Conservation (phyloP, 2,113 vertebrate species). For the Tetrao urogallus region DNA sequence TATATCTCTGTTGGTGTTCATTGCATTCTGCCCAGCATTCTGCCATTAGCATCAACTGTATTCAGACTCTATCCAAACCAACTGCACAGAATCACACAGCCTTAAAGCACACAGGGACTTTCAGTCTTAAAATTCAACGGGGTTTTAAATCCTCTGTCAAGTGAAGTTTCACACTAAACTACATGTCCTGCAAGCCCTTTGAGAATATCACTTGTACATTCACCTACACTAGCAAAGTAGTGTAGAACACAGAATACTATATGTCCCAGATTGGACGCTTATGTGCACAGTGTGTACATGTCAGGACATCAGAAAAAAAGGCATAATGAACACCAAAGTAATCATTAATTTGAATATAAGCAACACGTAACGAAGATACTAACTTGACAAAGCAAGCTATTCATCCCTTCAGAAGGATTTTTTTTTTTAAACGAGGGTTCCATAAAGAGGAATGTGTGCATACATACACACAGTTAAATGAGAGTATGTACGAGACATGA, state of each 20-base stretch:
- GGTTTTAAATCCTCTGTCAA: background rate
- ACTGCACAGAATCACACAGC: background rate
- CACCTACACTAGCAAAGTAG: background rate
- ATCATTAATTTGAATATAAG: background rate
- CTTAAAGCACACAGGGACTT: background rate
- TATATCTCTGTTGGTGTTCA: background rate
- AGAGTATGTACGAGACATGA: background rate
- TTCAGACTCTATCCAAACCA: background rate
- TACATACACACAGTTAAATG: fast-evolving
- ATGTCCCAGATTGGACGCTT: background rate
- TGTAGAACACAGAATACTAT: background rate
- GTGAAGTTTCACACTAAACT: background rate
- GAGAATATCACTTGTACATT: background rate
- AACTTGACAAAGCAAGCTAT: background rate
- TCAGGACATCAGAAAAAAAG: background rate
- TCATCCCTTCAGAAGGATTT: background rate
- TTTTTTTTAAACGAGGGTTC: background rate
- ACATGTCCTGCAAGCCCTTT: background rate
- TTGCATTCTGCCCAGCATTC: background rate
- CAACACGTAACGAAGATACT: background rate
- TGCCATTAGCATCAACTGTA: background rate
- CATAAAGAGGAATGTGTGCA: background rate
- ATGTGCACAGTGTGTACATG: fast-evolving
- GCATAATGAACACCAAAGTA: background rate
- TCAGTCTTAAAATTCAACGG: background rate